Percentiles rank a stretch among this genome's conserved stretches.
Evolutionary conservation across 2,113 vertebrate species (phyloP).

Genomic region (Mormyrus lacerda): DNA sequence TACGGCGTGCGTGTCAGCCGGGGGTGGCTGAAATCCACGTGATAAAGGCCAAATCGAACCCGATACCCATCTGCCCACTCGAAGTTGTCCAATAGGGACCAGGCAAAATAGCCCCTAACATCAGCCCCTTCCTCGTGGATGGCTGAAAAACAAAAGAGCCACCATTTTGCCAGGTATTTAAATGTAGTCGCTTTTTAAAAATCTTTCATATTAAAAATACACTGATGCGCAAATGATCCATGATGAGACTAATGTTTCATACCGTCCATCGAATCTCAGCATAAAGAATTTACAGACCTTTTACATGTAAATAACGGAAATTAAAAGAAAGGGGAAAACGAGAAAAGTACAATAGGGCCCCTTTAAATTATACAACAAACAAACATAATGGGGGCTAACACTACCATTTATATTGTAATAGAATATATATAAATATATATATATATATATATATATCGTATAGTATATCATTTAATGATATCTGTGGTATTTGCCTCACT

Average conservation of each 20-base stretch:
- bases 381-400: not conserved
- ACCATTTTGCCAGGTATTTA: not conserved
- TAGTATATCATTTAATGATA: not conserved
- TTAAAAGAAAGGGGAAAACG: not conserved
- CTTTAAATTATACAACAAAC: not conserved
- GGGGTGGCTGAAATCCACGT: constrained; percentile 61
- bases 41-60: constrained; percentile 67
- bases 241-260: not conserved
- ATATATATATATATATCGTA: not conserved
- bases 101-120: constrained; percentile 58
- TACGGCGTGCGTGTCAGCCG: constrained; percentile 54
- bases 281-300: not conserved
- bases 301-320: not conserved
- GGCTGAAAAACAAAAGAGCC: constrained; percentile 37
- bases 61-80: constrained; percentile 65
- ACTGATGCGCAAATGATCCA: not conserved
- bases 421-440: too few species aligned
- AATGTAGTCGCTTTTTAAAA: not conserved
- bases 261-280: not conserved
- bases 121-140: constrained; percentile 54
- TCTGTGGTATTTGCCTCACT: not conserved
- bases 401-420: not conserved
- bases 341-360: not conserved
- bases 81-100: constrained; percentile 73
- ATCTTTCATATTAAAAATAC: not conserved